Evolutionary conservation across 2,888 invertebrate species (phyloP).

Genomic region (Amblyteles armatorius): DNA sequence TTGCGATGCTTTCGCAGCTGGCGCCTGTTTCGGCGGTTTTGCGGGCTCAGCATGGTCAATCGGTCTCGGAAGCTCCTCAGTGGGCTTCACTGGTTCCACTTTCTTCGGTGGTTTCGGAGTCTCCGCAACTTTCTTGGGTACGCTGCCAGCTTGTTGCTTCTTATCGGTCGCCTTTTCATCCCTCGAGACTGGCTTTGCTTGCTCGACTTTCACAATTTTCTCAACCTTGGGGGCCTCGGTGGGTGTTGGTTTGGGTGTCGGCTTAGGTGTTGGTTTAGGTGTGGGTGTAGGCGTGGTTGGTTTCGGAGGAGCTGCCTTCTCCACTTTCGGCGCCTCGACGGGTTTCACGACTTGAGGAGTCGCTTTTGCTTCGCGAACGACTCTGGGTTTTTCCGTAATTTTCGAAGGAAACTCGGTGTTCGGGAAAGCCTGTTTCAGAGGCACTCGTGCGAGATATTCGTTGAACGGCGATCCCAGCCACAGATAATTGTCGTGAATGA

Average conservation of each 20-base stretch:
- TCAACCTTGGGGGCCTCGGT: not conserved
- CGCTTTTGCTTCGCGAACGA: slow-evolving; percentile 8
- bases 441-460: slow-evolving; percentile 88
- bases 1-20: slow-evolving; percentile 34
- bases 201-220: slow-evolving; percentile 37
- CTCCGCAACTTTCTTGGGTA: slow-evolving; percentile 27
- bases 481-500: slow-evolving; percentile 88
- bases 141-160: slow-evolving; percentile 12
- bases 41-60: slow-evolving; percentile 83
- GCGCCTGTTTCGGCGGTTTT: slow-evolving; percentile 84
- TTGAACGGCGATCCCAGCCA: slow-evolving; percentile 90
- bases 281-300: slow-evolving; percentile 66
- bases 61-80: slow-evolving; percentile 86
- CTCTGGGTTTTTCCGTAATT: slow-evolving; percentile 19
- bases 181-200: slow-evolving; percentile 34
- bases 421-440: slow-evolving; percentile 85
- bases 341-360: slow-evolving; percentile 65
- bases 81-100: slow-evolving; percentile 68
- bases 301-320: slow-evolving; percentile 62
- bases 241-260: slow-evolving; percentile 55
- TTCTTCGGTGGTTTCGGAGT: slow-evolving; percentile 63
- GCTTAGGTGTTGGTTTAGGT: slow-evolving; percentile 62
- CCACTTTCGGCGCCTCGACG: slow-evolving; percentile 61
- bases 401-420: slow-evolving; percentile 51
- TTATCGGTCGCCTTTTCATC: not conserved